Evolutionary conservation across 2,888 invertebrate genomes (phyloP).

Genomic region (Sinopyrophorus schimmeli): DNA sequence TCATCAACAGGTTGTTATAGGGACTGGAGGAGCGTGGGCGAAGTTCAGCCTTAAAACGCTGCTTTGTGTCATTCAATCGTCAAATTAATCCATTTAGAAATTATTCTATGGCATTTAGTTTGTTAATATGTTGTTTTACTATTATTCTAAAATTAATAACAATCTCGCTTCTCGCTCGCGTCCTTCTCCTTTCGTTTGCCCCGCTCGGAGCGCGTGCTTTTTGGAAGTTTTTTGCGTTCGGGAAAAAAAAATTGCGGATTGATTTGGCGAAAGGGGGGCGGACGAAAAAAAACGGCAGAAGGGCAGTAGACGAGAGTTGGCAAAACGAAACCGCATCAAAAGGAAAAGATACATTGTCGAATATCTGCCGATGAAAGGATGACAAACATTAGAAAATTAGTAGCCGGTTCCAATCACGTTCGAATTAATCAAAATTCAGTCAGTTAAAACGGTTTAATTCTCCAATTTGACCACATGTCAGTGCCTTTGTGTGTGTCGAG

Average conservation of each 20-base stretch:
- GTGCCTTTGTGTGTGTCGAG: conserved; percentile 28
- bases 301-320: too few relatives aligned
- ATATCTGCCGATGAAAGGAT: conserved; percentile 30
- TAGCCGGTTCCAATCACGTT: conserved; percentile 31
- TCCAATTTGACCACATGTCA: conserved; percentile 32
- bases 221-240: too few relatives aligned
- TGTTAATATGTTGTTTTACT: conserved; percentile 17
- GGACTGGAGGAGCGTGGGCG: conserved; percentile 44
- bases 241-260: too few relatives aligned
- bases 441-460: conserved; percentile 33
- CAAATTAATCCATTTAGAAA: conserved; percentile 50
- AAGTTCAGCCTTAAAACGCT: conserved; percentile 48
- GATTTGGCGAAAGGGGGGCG: too few relatives aligned
- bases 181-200: too few relatives aligned
- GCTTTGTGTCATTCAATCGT: conserved; percentile 52
- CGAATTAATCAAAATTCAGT: conserved; percentile 34
- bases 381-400: conserved; percentile 34
- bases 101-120: conserved; percentile 34
- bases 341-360: conserved; percentile 10
- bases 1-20: conserved; percentile 50
- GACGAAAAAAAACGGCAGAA: too few relatives aligned
- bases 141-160: too few relatives aligned
- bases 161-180: too few relatives aligned
- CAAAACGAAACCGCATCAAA: conserved; percentile 12
- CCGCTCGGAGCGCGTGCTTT: too few relatives aligned